A percentile compares a stretch with the other conserved stretches of the same genome.
Evolutionary conservation across 2,797 vertebrate genomes (phyloP).

Genomic region (Buphagus erythrorhynchus): DNA sequence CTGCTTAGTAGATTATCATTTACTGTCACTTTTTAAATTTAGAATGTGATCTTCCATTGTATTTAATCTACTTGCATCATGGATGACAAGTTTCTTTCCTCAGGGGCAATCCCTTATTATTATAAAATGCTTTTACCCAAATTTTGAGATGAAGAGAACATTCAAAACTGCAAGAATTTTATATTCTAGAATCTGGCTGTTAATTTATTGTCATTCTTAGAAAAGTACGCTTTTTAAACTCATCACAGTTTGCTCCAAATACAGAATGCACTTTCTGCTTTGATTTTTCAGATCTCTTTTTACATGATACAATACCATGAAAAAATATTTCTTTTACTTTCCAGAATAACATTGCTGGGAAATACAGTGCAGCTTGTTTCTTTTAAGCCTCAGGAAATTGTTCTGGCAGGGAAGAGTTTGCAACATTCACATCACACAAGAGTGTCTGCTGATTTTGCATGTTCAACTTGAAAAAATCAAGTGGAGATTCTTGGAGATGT

Average conservation of each 20-base stretch:
- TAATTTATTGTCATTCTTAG: background rate
- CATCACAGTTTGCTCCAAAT: background rate
- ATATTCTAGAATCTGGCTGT: background rate
- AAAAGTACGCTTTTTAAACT: background rate
- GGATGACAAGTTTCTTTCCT: conserved; percentile 65
- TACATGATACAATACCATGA: no score
- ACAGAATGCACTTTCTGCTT: background rate
- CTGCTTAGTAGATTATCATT: conserved; percentile 67
- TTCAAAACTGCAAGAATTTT: background rate
- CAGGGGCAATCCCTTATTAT: conserved; percentile 51
- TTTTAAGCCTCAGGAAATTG: background rate
- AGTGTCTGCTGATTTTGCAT: background rate
- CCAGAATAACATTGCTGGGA: background rate
- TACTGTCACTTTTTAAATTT: conserved; percentile 69
- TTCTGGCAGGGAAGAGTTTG: background rate
- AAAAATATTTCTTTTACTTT: background rate
- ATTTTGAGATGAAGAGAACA: background rate
- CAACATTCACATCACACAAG: background rate
- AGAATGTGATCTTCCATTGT: conserved; percentile 65
- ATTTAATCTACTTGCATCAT: conserved; percentile 64
- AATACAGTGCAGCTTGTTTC: background rate
- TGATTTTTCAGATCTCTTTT: background rate
- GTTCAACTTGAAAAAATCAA: background rate
- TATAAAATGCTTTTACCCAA: conserved; percentile 24
- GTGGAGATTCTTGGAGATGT: background rate